Evolutionary conservation across 2,888 invertebrate genomes (phyloP), one percentile per base, ranked within the genome.

Genomic region (Stomorhina lunata): DNA sequence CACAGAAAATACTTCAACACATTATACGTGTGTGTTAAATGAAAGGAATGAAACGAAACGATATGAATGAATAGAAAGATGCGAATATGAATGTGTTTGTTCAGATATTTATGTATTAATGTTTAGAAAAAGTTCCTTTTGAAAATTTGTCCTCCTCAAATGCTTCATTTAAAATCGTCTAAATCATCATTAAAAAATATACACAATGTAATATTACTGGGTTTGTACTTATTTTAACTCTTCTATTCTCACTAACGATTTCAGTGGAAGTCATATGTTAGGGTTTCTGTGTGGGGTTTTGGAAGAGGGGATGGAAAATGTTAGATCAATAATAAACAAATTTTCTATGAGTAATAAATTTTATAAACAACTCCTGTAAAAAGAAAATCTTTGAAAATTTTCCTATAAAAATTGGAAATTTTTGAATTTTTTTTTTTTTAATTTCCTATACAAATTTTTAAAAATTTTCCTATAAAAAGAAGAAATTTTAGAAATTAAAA

Each of bases 121-220:
- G 66, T 75, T 75, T 61, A 79, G 25, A 48, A 43, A 66, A 78
- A 57, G 34, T 43, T 37, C 20, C 53, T 66, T 79, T 72, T 59
- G 12, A 59, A 66, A 73, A 29, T 27, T 53, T 50, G 59, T 17
- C 50, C 61, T 10, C 32, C 45, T 27, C 53, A 66, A 75, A 71
- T 66, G 59, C 66, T 68, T 79, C 66, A 79, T 79, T 76, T 82
- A 48, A 63, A 73, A 73, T 78, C 61, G 15, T 81, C 29, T 68
- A 72, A 77, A 77, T 77, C 59, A 63, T 77, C 63, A 81, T 81
- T 69, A 69, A 68, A n/a, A 68, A 71, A 37, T 69, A 61, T 72
- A 37, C 12, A 69, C 20, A 69, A 37, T 72, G 53, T 55, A 22
- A 55, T 43, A 32, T 37, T 17, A 27, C 9, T 45, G 3, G 15